Percentiles rank a stretch among this genome's conserved stretches.
These are phyloP conservation scores for Halocaridina rubra DNA, from an alignment of 2,888 invertebrate genomes.

Conservation along the genomic window DNA sequence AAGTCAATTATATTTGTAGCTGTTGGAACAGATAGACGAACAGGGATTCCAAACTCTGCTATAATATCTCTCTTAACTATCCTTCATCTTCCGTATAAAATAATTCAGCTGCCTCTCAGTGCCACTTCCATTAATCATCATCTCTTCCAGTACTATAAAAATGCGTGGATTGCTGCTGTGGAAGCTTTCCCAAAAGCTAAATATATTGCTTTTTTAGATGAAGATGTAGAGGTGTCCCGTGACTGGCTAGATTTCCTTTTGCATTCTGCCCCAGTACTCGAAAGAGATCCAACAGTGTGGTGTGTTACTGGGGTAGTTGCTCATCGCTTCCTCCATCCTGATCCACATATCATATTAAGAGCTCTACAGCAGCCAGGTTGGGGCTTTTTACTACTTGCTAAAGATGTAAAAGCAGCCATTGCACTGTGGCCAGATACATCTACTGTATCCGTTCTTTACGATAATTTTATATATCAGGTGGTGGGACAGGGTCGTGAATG, in stretches of 20 bases:
- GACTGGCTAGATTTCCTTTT: constrained; percentile 51
- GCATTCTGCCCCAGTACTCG: constrained; percentile 48
- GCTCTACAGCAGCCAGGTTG: constrained; percentile 54
- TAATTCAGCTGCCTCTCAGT: constrained; percentile 6
- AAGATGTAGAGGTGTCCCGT: constrained; percentile 55
- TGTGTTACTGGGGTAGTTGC: constrained; percentile 45
- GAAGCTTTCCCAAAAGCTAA: constrained; percentile 18
- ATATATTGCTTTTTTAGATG: constrained; percentile 59
- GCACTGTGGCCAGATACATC: constrained; percentile 41
- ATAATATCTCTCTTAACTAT: constrained; percentile 25
- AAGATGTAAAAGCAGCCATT: constrained; percentile 16
- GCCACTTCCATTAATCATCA: constrained; percentile 16
- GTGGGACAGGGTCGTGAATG: constrained; percentile 49
- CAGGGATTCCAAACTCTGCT: neutral
- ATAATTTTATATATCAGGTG: constrained; percentile 32
- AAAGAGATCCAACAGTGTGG: constrained; percentile 46
- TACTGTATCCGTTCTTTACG: constrained; percentile 24
- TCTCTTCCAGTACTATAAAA: constrained; percentile 45
- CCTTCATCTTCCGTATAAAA: constrained; percentile 10
- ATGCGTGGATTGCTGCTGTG: constrained; percentile 35
- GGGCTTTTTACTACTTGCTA: constrained; percentile 47
- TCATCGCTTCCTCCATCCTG: neutral
- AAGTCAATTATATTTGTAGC: constrained; percentile 15
- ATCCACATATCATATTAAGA: constrained; percentile 31
- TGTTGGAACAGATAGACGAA: constrained; percentile 13